Percentiles rank a stretch among this genome's conserved stretches.
Evolutionary conservation across 2,888 invertebrate genomes (phyloP).

Genomic region (Diloba caeruleocephala): DNA sequence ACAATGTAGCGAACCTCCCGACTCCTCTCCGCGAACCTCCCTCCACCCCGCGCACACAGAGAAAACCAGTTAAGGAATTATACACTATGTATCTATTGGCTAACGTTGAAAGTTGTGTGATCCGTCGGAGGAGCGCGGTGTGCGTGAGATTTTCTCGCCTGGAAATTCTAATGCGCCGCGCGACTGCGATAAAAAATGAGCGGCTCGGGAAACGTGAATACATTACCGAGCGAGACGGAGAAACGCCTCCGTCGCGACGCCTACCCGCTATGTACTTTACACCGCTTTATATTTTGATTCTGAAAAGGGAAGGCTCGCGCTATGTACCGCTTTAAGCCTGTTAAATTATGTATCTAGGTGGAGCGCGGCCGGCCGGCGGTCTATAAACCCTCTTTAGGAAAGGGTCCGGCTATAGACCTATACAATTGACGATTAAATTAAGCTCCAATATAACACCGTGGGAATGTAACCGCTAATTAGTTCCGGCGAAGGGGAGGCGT

Average conservation of each 20-base stretch:
- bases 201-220: slow-evolving; percentile 86
- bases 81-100: slow-evolving; percentile 5
- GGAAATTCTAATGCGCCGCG: slow-evolving; percentile 88
- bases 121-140: slow-evolving; percentile 56
- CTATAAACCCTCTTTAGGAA: slow-evolving; percentile 5
- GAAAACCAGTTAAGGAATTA: slow-evolving; percentile 15
- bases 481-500: slow-evolving; percentile 71
- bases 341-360: slow-evolving; percentile 71
- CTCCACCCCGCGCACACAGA: slow-evolving; percentile 44
- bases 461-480: slow-evolving; percentile 73
- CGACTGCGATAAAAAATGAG: slow-evolving; percentile 89
- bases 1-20: slow-evolving; percentile 76
- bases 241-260: slow-evolving; percentile 60
- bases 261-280: slow-evolving; percentile 72
- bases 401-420: slow-evolving; percentile 28
- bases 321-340: slow-evolving; percentile 68
- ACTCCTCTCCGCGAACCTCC: slow-evolving; percentile 57
- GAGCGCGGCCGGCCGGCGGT: slow-evolving; percentile 17
- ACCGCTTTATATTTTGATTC: slow-evolving; percentile 80
- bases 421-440: slow-evolving; percentile 8
- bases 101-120: slow-evolving; percentile 24
- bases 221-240: slow-evolving; percentile 82
- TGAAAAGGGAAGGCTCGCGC: slow-evolving; percentile 73
- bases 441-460: slow-evolving; percentile 55
- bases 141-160: slow-evolving; percentile 88